phyloP scores from a whole-genome alignment of 2,113 vertebrate genomes.

The Lethenteron camtschaticum region DNA sequence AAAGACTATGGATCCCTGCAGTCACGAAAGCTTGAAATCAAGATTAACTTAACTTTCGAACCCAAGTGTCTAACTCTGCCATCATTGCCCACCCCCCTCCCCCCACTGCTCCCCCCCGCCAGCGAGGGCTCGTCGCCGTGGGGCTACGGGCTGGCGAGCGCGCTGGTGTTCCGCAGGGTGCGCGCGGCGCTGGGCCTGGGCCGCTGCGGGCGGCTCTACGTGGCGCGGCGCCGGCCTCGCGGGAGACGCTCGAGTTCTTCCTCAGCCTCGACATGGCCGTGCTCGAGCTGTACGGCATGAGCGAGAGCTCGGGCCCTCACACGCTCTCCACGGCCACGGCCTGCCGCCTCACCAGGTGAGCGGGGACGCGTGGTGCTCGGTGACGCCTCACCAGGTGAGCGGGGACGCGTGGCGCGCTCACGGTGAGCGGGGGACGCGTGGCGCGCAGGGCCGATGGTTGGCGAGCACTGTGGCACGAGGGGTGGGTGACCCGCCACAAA shows the following conservation, averaged over 20 bases:
- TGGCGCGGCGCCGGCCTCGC: neutral
- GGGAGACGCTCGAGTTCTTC: neutral
- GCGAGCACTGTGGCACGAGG: too few relatives aligned
- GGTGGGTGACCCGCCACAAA: too few relatives aligned
- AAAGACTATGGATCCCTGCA: too few relatives aligned
- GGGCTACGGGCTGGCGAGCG: neutral
- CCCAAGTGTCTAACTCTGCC: too few relatives aligned
- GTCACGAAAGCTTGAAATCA: too few relatives aligned
- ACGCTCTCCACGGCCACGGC: neutral
- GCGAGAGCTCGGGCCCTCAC: neutral
- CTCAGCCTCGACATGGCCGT: neutral
- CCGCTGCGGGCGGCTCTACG: neutral
- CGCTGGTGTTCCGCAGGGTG: conserved; percentile 3
- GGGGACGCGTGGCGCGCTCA: too few relatives aligned
- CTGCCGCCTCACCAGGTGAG: neutral
- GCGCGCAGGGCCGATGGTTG: too few relatives aligned
- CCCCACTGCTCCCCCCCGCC: neutral
- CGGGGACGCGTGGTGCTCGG: too few relatives aligned
- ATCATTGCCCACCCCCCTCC: too few relatives aligned
- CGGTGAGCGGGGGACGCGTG: too few relatives aligned
- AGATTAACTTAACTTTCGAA: too few relatives aligned
- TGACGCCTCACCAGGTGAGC: too few relatives aligned
- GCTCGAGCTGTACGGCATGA: conserved; percentile 4
- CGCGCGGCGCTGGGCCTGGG: neutral
- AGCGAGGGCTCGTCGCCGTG: neutral